Evolutionary conservation across 1,140 invertebrate species (phyloP).

Genomic region (Micrasema minimum): DNA sequence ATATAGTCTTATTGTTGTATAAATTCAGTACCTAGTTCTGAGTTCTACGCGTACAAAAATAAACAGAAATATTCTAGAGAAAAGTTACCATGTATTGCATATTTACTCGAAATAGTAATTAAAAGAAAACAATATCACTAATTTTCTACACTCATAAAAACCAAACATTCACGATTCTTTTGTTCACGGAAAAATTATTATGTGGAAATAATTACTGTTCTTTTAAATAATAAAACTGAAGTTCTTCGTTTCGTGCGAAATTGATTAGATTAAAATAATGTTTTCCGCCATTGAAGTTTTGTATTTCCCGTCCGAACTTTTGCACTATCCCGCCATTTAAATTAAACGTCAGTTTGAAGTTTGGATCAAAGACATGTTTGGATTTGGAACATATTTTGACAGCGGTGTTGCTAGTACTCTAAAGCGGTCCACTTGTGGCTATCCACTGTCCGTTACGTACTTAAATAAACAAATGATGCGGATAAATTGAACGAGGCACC

Average conservation of each 20-base stretch:
- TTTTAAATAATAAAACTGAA: background rate
- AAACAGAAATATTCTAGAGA: background rate
- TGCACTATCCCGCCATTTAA: slow-evolving; percentile 1
- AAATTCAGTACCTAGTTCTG: background rate
- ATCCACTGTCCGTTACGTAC: too few species aligned
- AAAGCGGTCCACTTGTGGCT: too few species aligned
- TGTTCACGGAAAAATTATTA: slow-evolving; percentile 7
- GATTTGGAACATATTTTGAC: slow-evolving; percentile 2
- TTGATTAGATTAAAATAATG: background rate
- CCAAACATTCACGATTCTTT: slow-evolving; percentile 9
- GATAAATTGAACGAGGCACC: background rate
- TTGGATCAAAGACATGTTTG: slow-evolving; percentile 8
- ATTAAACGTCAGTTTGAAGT: background rate
- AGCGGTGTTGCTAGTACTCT: slow-evolving; percentile 3
- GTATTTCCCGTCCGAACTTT: background rate
- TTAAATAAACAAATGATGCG: too few species aligned
- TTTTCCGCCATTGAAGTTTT: background rate
- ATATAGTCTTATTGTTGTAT: slow-evolving; percentile 11
- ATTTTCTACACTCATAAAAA: background rate
- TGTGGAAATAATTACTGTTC: slow-evolving; percentile 13
- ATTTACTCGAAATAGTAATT: too few species aligned
- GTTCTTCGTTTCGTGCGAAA: background rate
- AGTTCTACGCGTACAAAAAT: background rate
- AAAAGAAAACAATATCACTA: background rate
- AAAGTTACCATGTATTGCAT: background rate